Conservation (phyloP, 2,113 vertebrate species). For the Hypocryptadius cinnamomeus region DNA sequence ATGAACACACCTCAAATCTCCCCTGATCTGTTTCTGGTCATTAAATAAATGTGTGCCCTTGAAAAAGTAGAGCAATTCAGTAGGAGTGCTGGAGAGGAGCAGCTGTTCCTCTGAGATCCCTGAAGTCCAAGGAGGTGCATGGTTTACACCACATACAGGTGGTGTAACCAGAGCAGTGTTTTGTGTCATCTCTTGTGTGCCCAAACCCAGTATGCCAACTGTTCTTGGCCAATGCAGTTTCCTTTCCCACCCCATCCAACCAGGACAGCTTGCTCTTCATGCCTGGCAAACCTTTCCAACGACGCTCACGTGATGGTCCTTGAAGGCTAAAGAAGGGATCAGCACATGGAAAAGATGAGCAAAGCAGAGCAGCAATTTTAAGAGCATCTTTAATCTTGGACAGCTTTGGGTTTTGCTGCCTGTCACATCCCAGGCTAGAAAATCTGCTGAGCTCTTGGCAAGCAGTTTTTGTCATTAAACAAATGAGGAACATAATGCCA, state of each 20-base stretch:
- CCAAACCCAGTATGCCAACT: neutral
- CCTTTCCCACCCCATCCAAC: neutral
- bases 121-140: neutral
- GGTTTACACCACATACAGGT: neutral
- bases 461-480: neutral
- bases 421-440: neutral
- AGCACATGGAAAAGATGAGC: neutral
- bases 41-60: neutral
- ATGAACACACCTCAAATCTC: neutral
- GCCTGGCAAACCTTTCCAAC: neutral
- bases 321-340: neutral
- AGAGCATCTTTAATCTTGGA: neutral
- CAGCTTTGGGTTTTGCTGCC: neutral
- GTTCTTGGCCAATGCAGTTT: neutral
- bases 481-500: neutral
- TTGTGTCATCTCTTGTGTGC: neutral
- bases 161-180: neutral
- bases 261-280: neutral
- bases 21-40: neutral
- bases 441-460: neutral
- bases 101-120: neutral
- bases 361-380: neutral
- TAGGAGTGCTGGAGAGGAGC: neutral
- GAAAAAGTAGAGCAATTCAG: neutral
- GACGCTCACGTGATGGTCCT: neutral